These are phyloP conservation scores for Ormia ochracea DNA, from an alignment of 2,888 invertebrate genomes.

Conservation along the genomic window DNA sequence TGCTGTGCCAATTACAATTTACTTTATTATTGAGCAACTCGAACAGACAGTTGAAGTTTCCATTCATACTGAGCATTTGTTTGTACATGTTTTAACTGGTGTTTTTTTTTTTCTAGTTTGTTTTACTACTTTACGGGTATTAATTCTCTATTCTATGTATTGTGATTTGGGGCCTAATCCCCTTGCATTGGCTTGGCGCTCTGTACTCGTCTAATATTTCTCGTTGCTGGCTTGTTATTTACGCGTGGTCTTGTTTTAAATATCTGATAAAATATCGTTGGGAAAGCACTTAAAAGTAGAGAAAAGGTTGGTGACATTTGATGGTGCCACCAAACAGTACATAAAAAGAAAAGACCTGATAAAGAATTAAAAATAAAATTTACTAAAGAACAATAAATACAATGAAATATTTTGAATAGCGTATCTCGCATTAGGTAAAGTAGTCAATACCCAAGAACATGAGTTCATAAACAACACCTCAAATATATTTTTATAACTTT, in stretches of 20 bases:
- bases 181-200: slow-evolving; percentile 49
- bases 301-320: not conserved
- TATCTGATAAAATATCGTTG: not conserved
- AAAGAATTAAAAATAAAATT: too few relatives aligned
- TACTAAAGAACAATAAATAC: too few relatives aligned
- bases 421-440: too few relatives aligned
- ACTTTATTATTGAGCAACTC: not conserved
- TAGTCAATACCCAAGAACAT: too few relatives aligned
- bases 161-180: slow-evolving; percentile 50
- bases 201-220: slow-evolving; percentile 24
- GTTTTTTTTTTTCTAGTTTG: too few relatives aligned
- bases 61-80: not conserved
- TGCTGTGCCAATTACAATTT: slow-evolving; percentile 7
- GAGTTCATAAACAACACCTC: too few relatives aligned
- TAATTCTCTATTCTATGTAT: slow-evolving; percentile 24
- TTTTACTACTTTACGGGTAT: slow-evolving; percentile 8
- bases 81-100: too few relatives aligned
- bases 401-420: too few relatives aligned
- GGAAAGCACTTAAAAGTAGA: not conserved
- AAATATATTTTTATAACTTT: too few relatives aligned
- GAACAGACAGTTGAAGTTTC: not conserved
- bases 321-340: too few relatives aligned
- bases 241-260: not conserved
- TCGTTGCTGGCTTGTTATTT: not conserved
- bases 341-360: not conserved